A percentile compares a stretch with the other conserved stretches of the same genome.
Conservation (phyloP, 1,140 invertebrate genomes). For the Sitobion miscanthi region DNA sequence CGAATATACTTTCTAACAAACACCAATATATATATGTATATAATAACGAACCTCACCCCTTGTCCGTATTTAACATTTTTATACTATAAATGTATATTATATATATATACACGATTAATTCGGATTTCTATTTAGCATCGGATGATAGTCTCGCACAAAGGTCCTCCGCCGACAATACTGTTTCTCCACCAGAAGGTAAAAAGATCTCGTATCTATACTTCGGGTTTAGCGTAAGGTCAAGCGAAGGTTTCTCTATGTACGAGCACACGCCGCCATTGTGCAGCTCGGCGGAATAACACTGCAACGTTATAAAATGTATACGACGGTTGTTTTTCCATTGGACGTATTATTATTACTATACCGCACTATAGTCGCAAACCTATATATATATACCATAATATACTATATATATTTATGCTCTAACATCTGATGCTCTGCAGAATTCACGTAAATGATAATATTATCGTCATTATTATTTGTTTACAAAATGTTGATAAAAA, state of each 20-base stretch:
- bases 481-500: too few species aligned
- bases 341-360: conserved; percentile 1
- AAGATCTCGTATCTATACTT: conserved; percentile 48
- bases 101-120: not conserved
- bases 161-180: conserved; percentile 48
- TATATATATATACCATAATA: not conserved
- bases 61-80: conserved; percentile 13
- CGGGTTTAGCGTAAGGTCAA: conserved; percentile 51
- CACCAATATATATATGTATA: not conserved
- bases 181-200: conserved; percentile 56
- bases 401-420: not conserved
- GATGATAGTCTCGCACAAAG: conserved; percentile 39
- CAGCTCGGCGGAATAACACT: not conserved
- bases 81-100: not conserved
- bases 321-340: conserved; percentile 32
- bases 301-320: not conserved
- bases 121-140: conserved; percentile 50
- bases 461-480: too few species aligned
- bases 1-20: conserved; percentile 41
- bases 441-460: not conserved
- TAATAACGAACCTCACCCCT: not conserved
- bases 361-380: not conserved
- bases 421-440: not conserved
- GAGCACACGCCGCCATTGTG: conserved; percentile 41
- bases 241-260: conserved; percentile 37